Percentiles rank a stretch among this genome's conserved stretches.
Conservation (phyloP, 2,113 vertebrate species). For the Speoplatyrhinus poulsoni region DNA sequence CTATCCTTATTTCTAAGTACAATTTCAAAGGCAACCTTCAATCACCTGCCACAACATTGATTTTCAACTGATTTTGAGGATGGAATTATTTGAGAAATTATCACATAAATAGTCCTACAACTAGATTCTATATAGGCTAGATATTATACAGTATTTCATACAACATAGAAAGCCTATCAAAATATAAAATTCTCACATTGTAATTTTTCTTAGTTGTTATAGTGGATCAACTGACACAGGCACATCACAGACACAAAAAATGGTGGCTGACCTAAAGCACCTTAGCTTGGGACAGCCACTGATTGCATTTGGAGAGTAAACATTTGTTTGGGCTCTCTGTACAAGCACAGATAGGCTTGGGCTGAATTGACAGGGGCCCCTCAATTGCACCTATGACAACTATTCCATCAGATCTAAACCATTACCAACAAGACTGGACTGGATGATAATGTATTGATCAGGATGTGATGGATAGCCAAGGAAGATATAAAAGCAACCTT, state of each 20-base stretch:
- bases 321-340: slow-evolving; percentile 77
- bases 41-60: slow-evolving; percentile 46
- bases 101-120: too few relatives aligned
- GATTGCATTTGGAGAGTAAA: slow-evolving; percentile 67
- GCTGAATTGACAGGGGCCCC: slow-evolving; percentile 63
- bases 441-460: slow-evolving; percentile 76
- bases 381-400: slow-evolving; percentile 67
- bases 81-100: too few relatives aligned
- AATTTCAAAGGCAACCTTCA: slow-evolving; percentile 58
- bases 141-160: too few relatives aligned
- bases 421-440: slow-evolving; percentile 68
- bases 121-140: too few relatives aligned
- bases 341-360: slow-evolving; percentile 76
- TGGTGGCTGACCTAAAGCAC: slow-evolving; percentile 59
- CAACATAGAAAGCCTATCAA: not conserved
- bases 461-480: slow-evolving; percentile 64
- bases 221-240: slow-evolving; percentile 1
- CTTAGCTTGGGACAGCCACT: slow-evolving; percentile 38
- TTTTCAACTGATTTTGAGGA: not conserved
- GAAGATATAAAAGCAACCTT: slow-evolving; percentile 72
- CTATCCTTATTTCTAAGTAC: slow-evolving; percentile 2
- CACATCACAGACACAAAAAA: slow-evolving; percentile 5
- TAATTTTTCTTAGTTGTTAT: slow-evolving; percentile 1
- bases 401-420: slow-evolving; percentile 69
- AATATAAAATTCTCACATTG: not conserved